A percentile compares a stretch with the other conserved stretches of the same genome.
Evolutionary conservation across 2,113 vertebrate species (phyloP).

Genomic region (Ptilorrhoa leucosticta): DNA sequence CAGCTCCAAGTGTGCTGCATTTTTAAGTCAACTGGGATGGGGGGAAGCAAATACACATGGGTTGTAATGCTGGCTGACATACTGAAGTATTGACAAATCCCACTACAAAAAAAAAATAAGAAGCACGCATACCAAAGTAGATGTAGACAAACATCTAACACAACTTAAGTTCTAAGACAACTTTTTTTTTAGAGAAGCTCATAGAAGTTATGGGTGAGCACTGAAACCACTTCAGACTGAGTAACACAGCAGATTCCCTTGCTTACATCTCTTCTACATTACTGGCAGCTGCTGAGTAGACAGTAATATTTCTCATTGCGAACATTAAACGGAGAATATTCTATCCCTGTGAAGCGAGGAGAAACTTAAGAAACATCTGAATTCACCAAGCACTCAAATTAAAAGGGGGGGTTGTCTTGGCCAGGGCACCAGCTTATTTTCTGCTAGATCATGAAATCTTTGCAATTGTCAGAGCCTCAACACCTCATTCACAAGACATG

Average conservation of each 20-base stretch:
- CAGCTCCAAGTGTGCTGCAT: neutral
- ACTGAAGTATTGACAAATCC: neutral
- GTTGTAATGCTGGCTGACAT: neutral
- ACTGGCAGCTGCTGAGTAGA: neutral
- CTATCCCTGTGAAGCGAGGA: neutral
- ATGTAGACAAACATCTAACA: neutral
- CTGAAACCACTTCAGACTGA: neutral
- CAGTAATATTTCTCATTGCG: neutral
- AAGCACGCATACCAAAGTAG: neutral
- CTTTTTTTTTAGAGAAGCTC: neutral
- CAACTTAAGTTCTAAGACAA: neutral
- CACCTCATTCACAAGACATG: neutral
- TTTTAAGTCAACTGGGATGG: neutral
- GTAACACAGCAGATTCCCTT: neutral
- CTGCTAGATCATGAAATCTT: conserved; percentile 13
- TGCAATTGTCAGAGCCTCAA: conserved; percentile 4
- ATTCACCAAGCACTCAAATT: neutral
- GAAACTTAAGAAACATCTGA: neutral
- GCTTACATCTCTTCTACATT: neutral
- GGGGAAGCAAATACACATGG: fast-evolving
- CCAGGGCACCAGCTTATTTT: neutral
- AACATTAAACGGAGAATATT: neutral
- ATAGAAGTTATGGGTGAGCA: neutral
- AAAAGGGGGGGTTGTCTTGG: neutral
- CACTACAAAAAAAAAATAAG: neutral